Base-by-base conservation (phyloP, 2,797 vertebrate species). In the Glossophaga mutica region DNA sequence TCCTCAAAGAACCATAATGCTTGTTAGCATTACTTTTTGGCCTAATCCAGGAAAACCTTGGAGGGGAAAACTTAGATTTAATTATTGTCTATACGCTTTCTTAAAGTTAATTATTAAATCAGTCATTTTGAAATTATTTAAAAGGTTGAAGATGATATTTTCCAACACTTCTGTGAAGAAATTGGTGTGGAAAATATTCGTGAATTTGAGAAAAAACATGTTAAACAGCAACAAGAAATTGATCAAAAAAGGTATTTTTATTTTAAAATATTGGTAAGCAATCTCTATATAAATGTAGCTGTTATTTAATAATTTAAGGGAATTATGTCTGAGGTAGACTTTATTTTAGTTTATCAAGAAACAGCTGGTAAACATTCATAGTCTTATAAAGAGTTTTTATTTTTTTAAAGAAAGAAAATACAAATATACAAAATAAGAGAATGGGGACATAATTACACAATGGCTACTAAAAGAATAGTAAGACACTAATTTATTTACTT, bases 111-210 rank as follows among this genome's bases (percentile, higher is more conserved):
- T 83, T 77, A 55, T 73, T 90, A 91, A 96, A 84, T 44, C 22
- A 68, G 0, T 94, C 96, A 22, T 93, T 92, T 88, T 77, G 16
- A 95, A 96, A 95, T 15, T 4, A 59, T 85, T 96, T 96, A 48
- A 73, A 97, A 99, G 99, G 98, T 99, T 52, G 99, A 99, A 98
- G 99, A 99, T 97, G 34, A 32, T 79, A 98, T 99, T 97, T 99
- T 99, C 98, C 97, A 1, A 79, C 98, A 99, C 65, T 99, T 99
- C 98, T 99, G 99, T 97, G 98, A 98, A 95, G 99, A 99, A 98
- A 99, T 99, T 15, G 99, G 99, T 1, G 98, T 99, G 92, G 98
- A 97, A 96, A 99, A 98, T 98, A 99, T 99, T 97, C 99, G 99
- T 93, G 98, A 99, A 84, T 99, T 99, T 77, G 99, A 99, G 90